Evolutionary conservation across 1,140 invertebrate genomes (phyloP), one percentile per base, ranked within the genome.

Genomic region (Drosophila repleta): DNA sequence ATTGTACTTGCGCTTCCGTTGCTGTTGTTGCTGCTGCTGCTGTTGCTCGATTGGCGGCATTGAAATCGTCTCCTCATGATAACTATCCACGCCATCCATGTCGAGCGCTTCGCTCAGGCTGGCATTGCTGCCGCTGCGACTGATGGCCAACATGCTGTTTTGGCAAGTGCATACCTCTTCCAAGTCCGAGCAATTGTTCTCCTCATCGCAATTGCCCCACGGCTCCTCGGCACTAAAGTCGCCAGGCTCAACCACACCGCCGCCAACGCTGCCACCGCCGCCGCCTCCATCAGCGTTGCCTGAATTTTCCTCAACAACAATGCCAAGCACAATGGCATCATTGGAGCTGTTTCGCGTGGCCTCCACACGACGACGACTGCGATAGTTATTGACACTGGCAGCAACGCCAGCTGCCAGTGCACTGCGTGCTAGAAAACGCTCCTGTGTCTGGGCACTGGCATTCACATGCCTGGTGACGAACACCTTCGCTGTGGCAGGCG

Each of bases 91-190:
- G 41, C 49, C 58, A 24, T 91, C 90, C 52, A 82, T 70, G 8
- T 79, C 84, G 13, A 77, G 71, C 0, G 71, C 53, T 46, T 90
- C 88, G 51, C 76, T 90, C 1, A 91, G 55, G 61, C 90, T 90
- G 63, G 74, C 83, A 60, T 71, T 84, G 67, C 90, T 91, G 32
- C 89, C 90, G 29, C 89, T 84, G 51, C 74, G 81, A 55, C 79
- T 90, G 21, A 49, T 79, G 4, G 63, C 65, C 24, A 69, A 46
- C 1, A 74, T 68, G 45, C 79, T 76, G 39, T 90, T 90, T 66
- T 83, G 84, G 46, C 91, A 92, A 10, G 91, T 92, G 39, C 91
- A 92, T 26, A 92, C 78, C 53, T 92, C 91, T 62, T 92, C 91
- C 26, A 82, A 5, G 56, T 92, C 91, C 0, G 90, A 92, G n/a